Base-by-base conservation (phyloP, 2,113 vertebrate genomes). In the Sigmodon hispidus region DNA sequence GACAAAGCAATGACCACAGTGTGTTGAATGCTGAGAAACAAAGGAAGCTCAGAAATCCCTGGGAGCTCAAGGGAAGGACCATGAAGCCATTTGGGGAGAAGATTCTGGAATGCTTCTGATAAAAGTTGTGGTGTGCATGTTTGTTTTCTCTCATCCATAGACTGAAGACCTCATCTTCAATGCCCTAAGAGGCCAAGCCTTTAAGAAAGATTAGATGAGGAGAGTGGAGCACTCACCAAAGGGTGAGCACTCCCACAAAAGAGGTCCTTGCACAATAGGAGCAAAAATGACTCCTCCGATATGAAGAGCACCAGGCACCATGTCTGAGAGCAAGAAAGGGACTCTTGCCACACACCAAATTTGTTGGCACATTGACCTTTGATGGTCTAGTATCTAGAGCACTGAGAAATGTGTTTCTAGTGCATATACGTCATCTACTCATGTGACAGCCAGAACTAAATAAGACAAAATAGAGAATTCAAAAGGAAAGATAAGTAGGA, bases 1-100 rank as follows among this genome's bases (percentile, higher is more conserved):
- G 45, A 34, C 0, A 8, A 16, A 1, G 17, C 13, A 26, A 77
- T 16, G 4, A 67, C 7, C 15, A 11, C 2, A n/a, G 24, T 1
- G 3, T 34, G 29, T 36, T 21, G 77, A 84, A 12, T 4, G 4
- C 7, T 3, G 21, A 43, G 48, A 40, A 2, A 4, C 3, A 2
- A 17, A 7, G 3, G 17, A 73, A 7, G 9, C 36, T 36, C 67
- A 21, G 57, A 45, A 57, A 31, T 7, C n/a, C 50, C 5, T 0
- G 4, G 50, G 48, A 75, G 21, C 21, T 90, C 65, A 72, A 22
- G 40, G 22, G 1, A 87, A 87, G 12, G 73, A 40, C 55, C 29
- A 22, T 8, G 5, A 22, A 52, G n/a, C 36, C 55, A 57, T 17
- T 40, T 48, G 77, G 45, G 36, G 36, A n/a, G 34, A 91, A 63